These are phyloP conservation scores for Teleiodes luculella DNA, from an alignment of 2,888 invertebrate species.

Conservation along the genomic window DNA sequence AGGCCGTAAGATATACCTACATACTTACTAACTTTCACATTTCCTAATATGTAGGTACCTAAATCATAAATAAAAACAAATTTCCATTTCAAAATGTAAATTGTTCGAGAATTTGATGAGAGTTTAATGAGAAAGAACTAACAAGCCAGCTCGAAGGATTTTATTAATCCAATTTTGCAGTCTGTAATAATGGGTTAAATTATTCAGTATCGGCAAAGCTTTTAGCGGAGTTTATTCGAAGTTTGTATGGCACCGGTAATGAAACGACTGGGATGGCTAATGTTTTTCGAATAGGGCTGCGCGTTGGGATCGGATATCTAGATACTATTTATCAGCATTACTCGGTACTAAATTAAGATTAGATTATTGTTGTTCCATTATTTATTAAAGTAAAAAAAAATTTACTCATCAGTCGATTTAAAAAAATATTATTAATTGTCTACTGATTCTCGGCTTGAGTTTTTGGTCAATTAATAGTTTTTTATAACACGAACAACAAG, in stretches of 20 bases:
- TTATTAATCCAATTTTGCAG: constrained; percentile 59
- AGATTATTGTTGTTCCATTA: too few relatives aligned
- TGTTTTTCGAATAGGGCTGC: constrained; percentile 1
- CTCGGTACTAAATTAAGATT: too few relatives aligned
- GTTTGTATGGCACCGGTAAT: constrained; percentile 55
- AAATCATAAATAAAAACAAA: too few relatives aligned
- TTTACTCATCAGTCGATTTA: neutral
- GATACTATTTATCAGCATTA: too few relatives aligned
- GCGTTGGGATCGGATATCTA: neutral
- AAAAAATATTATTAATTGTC: neutral
- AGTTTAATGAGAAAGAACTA: constrained; percentile 35
- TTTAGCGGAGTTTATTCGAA: constrained; percentile 53
- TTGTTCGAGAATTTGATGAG: neutral
- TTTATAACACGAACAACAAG: too few relatives aligned
- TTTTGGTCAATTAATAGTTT: neutral
- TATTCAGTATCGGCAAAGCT: constrained; percentile 66
- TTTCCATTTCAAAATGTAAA: neutral
- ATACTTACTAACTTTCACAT: too few relatives aligned
- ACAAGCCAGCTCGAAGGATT: constrained; percentile 38
- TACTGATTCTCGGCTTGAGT: too few relatives aligned
- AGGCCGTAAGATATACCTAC: too few relatives aligned
- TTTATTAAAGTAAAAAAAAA: too few relatives aligned
- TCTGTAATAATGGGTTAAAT: constrained; percentile 64
- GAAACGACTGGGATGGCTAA: constrained; percentile 29
- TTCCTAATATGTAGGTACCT: too few relatives aligned